phyloP scores from a whole-genome alignment of 2,113 vertebrate genomes.

The Chlorodrepanis virens region DNA sequence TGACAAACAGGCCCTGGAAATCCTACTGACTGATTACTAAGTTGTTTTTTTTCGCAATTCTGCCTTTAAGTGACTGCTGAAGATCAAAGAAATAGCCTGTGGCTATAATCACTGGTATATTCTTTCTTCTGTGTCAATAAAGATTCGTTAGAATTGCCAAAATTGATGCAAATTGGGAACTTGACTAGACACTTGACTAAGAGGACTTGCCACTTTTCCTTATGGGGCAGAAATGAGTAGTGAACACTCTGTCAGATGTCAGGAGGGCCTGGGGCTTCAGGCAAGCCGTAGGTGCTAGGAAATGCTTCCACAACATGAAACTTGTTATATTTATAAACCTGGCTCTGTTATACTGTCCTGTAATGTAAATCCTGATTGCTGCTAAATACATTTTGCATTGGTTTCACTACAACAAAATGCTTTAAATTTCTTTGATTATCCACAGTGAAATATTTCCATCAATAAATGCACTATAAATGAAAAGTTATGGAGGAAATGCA shows the following conservation, averaged over 20 bases:
- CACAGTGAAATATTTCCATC: background rate
- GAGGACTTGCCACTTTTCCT: background rate
- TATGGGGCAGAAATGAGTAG: background rate
- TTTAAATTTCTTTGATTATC: background rate
- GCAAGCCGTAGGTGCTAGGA: background rate
- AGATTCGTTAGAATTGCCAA: background rate
- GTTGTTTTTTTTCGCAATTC: background rate
- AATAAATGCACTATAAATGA: background rate
- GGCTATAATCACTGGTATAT: background rate
- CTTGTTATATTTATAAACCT: background rate
- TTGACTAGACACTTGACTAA: background rate
- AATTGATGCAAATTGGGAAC: background rate
- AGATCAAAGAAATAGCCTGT: background rate
- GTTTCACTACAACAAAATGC: background rate
- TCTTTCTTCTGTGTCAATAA: background rate
- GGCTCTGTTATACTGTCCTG: background rate
- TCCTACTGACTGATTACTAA: background rate
- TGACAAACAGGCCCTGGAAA: background rate
- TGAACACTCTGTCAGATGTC: background rate
- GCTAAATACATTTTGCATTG: background rate
- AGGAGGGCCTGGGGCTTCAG: background rate
- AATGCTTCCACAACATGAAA: background rate
- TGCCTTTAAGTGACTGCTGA: background rate
- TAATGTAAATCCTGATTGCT: background rate
- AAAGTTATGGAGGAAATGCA: constrained; percentile 2